Evolutionary conservation across 2,113 vertebrate genomes (phyloP).

Genomic region (Chloropsis hardwickii): DNA sequence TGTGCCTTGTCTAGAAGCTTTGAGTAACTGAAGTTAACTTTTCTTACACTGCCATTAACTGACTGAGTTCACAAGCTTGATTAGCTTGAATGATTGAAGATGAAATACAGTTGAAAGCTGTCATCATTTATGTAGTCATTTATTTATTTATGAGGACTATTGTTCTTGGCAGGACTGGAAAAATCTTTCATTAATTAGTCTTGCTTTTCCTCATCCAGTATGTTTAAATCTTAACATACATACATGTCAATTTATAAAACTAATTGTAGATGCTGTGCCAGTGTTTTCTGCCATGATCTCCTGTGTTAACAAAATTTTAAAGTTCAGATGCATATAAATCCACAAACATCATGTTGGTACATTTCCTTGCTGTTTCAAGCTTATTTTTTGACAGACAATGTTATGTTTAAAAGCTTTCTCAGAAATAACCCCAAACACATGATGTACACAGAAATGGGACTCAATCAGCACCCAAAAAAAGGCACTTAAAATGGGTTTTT

Average conservation of each 20-base stretch:
- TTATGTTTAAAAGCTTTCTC: not conserved
- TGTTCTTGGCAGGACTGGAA: not conserved
- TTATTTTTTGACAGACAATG: not conserved
- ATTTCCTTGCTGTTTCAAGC: not conserved
- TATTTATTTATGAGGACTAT: not conserved
- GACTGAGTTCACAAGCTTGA: not conserved
- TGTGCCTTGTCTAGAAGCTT: not conserved
- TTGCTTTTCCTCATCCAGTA: not conserved
- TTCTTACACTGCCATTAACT: not conserved
- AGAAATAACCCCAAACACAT: not conserved
- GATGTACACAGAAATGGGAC: not conserved
- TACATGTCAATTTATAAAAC: not conserved
- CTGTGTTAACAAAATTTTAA: not conserved
- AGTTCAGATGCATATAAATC: not conserved
- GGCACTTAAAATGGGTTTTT: accelerated
- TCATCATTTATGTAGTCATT: not conserved
- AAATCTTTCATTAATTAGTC: not conserved
- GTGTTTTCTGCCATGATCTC: not conserved
- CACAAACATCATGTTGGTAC: not conserved
- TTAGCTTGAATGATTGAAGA: not conserved
- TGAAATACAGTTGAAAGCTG: not conserved
- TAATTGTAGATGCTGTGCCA: not conserved
- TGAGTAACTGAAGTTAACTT: not conserved
- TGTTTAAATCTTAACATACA: not conserved
- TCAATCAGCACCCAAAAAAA: not conserved